phyloP scores from a whole-genome alignment of 1,140 invertebrate species.

The Drosophila neocordata region DNA sequence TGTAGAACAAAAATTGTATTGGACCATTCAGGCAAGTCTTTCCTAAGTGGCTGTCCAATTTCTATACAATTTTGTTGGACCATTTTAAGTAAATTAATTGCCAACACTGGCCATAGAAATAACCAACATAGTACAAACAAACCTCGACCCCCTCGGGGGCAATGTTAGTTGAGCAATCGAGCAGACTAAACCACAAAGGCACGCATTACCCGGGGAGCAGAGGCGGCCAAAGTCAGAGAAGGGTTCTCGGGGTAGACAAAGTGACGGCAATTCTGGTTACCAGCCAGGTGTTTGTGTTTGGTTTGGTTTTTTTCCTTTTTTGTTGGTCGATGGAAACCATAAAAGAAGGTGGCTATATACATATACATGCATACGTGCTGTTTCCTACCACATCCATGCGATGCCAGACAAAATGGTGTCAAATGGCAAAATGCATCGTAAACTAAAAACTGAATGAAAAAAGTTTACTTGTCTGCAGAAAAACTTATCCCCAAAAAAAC shows the following conservation, averaged over 20 bases:
- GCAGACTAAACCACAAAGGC: constrained; percentile 65
- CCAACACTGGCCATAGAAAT: constrained; percentile 34
- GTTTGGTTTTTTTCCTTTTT: constrained; percentile 24
- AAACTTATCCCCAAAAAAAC: background rate
- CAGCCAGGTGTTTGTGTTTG: constrained; percentile 51
- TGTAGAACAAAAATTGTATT: constrained; percentile 40
- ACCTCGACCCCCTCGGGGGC: constrained; percentile 27
- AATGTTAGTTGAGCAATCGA: constrained; percentile 72
- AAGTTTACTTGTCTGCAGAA: constrained; percentile 26
- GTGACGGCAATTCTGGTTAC: background rate
- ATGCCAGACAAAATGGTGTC: constrained; percentile 73
- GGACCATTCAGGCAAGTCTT: background rate
- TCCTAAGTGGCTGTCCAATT: background rate
- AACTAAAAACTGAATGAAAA: constrained; percentile 59
- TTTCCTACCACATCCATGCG: constrained; percentile 31
- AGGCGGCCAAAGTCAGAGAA: constrained; percentile 18
- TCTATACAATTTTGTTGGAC: constrained; percentile 3
- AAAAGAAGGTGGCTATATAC: constrained; percentile 46
- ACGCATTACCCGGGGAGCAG: constrained; percentile 36
- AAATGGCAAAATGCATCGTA: constrained; percentile 77
- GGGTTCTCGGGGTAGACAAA: constrained; percentile 15
- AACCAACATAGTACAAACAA: constrained; percentile 25
- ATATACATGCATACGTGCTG: constrained; percentile 19
- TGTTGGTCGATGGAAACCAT: constrained; percentile 58
- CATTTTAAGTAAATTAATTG: constrained; percentile 62